A percentile compares a stretch with the other conserved stretches of the same genome.
Conservation (phyloP, 2,888 invertebrate species). For the Corbicula japonica region DNA sequence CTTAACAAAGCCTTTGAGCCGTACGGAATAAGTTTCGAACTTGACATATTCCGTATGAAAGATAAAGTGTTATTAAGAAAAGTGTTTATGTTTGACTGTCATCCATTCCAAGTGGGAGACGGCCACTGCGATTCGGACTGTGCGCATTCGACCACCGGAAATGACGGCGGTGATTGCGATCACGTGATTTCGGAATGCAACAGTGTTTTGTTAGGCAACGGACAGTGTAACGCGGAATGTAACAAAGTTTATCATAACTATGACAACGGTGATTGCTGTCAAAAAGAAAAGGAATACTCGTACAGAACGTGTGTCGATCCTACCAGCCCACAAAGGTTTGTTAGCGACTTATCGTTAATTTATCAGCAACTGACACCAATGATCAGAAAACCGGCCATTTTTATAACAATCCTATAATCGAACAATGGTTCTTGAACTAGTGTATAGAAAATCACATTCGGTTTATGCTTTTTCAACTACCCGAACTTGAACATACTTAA, state of each 20-base stretch:
- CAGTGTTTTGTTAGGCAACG: conserved; percentile 72
- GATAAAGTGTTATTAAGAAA: conserved; percentile 74
- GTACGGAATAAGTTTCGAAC: conserved; percentile 81
- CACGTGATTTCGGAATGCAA: conserved; percentile 68
- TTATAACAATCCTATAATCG: too few relatives aligned
- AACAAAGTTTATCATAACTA: conserved; percentile 79
- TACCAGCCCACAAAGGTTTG: conserved; percentile 76
- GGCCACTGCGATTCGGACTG: conserved; percentile 81
- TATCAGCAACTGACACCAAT: too few relatives aligned
- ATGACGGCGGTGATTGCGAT: conserved; percentile 85
- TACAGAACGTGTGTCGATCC: conserved; percentile 80
- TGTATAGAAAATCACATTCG: too few relatives aligned
- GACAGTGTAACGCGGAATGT: conserved; percentile 81
- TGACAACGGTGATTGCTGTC: conserved; percentile 84
- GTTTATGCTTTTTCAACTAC: too few relatives aligned
- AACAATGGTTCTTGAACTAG: too few relatives aligned
- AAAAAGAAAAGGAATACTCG: conserved; percentile 44
- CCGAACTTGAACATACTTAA: too few relatives aligned
- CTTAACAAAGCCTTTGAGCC: conserved; percentile 77
- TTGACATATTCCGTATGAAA: conserved; percentile 62
- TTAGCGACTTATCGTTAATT: neutral
- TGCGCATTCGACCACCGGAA: conserved; percentile 78
- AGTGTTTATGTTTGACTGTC: conserved; percentile 80
- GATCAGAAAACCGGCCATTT: too few relatives aligned
- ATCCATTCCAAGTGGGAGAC: conserved; percentile 79